Percentiles rank a stretch among this genome's conserved stretches.
phyloP scores from a whole-genome alignment of 2,113 vertebrate species.

The Phalacrocorax carbo region DNA sequence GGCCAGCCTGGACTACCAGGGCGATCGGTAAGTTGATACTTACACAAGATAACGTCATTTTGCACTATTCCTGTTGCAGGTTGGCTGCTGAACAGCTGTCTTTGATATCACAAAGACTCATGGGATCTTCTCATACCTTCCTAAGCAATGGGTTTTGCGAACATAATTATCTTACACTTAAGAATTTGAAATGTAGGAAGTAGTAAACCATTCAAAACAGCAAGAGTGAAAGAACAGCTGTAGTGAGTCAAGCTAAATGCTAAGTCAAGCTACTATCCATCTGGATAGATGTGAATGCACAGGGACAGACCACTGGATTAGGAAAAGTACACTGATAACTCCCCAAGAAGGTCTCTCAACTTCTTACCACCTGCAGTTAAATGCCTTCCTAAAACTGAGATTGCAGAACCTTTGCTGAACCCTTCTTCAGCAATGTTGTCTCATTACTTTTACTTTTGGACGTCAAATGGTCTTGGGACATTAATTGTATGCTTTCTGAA shows the following conservation, averaged over 20 bases:
- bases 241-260: background rate
- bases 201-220: background rate
- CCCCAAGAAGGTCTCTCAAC: background rate
- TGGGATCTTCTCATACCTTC: background rate
- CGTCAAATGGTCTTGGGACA: background rate
- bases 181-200: background rate
- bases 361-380: background rate
- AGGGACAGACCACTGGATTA: background rate
- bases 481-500: background rate
- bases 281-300: background rate
- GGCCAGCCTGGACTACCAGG: conserved; percentile 92
- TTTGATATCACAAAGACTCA: background rate
- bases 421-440: background rate
- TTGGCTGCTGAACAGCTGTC: background rate
- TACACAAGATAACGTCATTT: background rate
- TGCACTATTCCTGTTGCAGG: background rate
- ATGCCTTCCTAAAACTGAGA: background rate
- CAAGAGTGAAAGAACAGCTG: background rate
- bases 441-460: background rate
- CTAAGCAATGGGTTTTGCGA: background rate
- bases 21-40: conserved; percentile 68
- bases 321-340: background rate
- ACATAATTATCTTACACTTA: background rate
- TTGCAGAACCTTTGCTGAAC: background rate
- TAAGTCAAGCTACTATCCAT: background rate